Conservation (phyloP, 2,113 vertebrate species). For the Channa argus region DNA sequence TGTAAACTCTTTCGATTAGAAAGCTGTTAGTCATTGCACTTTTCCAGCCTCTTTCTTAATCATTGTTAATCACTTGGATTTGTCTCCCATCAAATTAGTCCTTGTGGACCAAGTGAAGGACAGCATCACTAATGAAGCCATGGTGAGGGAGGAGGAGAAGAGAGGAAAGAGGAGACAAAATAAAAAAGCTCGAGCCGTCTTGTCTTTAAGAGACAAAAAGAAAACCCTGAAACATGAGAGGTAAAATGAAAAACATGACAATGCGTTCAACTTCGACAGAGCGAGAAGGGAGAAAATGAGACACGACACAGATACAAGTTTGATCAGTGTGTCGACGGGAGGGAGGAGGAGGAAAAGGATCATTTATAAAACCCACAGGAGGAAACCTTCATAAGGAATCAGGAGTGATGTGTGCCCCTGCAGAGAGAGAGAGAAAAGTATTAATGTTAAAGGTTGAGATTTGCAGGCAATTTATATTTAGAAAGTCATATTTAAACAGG, state of each 20-base stretch:
- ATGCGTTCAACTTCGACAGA: not conserved
- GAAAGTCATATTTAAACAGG: not conserved
- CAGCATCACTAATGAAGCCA: conserved; percentile 26
- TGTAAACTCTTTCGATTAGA: conserved; percentile 38
- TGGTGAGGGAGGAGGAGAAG: conserved; percentile 1
- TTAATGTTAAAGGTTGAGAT: not conserved
- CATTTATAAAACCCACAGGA: not conserved
- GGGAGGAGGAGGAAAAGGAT: not conserved
- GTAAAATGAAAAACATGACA: not conserved
- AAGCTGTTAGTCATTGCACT: conserved; percentile 12
- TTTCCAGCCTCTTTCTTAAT: conserved; percentile 39
- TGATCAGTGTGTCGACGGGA: not conserved
- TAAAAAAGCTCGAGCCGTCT: no score
- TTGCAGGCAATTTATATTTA: not conserved
- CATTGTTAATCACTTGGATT: conserved; percentile 50
- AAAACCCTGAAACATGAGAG: not conserved
- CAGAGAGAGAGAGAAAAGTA: not conserved
- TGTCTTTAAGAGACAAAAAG: no score
- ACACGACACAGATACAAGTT: not conserved
- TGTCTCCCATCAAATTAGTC: conserved; percentile 27
- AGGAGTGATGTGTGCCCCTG: not conserved
- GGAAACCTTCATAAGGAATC: not conserved
- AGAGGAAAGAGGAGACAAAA: not conserved
- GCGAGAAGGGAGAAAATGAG: not conserved
- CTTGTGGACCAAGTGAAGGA: conserved; percentile 34